A percentile compares a stretch with the other conserved stretches of the same genome.
Conservation (phyloP, 1,140 invertebrate genomes). For the Zaprionus tsacasi region DNA sequence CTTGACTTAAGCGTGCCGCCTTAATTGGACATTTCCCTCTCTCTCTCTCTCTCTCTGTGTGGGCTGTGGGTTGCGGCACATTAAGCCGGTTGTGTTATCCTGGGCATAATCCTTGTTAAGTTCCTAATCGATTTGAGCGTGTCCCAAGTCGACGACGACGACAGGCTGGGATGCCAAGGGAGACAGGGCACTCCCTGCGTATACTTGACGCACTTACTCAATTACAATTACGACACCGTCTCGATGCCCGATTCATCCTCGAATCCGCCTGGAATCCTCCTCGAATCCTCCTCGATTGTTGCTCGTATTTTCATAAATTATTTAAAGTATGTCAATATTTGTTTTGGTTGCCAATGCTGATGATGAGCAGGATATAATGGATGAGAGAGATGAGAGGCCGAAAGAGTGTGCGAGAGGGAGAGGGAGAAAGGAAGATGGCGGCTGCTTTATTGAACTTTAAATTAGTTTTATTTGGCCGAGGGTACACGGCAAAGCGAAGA, state of each 20-base stretch:
- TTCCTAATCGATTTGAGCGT: slow-evolving; percentile 76
- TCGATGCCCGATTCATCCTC: no score
- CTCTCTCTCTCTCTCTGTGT: background rate
- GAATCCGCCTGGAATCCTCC: slow-evolving; percentile 10
- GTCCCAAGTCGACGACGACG: slow-evolving; percentile 6
- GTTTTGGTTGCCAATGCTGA: slow-evolving; percentile 45
- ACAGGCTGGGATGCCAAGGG: background rate
- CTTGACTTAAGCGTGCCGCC: slow-evolving; percentile 20
- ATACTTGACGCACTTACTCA: slow-evolving; percentile 46
- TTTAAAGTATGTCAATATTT: slow-evolving; percentile 70
- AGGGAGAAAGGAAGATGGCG: slow-evolving; percentile 4
- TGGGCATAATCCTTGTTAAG: slow-evolving; percentile 61
- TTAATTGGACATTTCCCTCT: slow-evolving; percentile 42
- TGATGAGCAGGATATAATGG: slow-evolving; percentile 24
- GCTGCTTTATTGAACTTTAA: slow-evolving; percentile 77
- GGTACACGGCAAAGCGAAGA: background rate
- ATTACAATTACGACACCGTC: slow-evolving; percentile 63
- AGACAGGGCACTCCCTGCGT: no score
- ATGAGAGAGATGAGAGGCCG: slow-evolving; percentile 31
- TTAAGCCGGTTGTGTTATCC: slow-evolving; percentile 60
- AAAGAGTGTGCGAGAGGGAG: background rate
- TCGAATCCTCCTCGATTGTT: slow-evolving; percentile 24
- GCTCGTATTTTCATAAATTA: slow-evolving; percentile 72
- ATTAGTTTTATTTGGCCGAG: slow-evolving; percentile 76
- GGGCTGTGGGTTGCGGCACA: slow-evolving; percentile 14